Conservation (phyloP, 2,888 invertebrate genomes). For the Chymomyza fuscimana region DNA sequence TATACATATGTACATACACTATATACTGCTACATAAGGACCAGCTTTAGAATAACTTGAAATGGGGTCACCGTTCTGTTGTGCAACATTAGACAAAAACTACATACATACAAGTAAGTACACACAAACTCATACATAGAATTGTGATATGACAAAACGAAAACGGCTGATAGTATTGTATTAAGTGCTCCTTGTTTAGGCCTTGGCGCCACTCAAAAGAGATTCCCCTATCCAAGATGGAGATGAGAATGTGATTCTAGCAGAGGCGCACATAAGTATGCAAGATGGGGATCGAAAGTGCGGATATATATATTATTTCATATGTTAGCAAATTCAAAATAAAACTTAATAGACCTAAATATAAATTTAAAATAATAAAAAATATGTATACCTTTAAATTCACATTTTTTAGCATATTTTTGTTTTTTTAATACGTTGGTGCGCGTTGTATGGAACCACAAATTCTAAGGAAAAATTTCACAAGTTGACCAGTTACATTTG, state of each 20-base stretch:
- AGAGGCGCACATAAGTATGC: too few relatives aligned
- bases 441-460: too few relatives aligned
- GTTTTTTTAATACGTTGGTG: too few relatives aligned
- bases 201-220: slow-evolving; percentile 58
- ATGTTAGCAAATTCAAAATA: too few relatives aligned
- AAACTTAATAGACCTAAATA: too few relatives aligned
- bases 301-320: too few relatives aligned
- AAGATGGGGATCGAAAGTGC: too few relatives aligned
- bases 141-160: slow-evolving; percentile 1
- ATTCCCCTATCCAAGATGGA: neutral
- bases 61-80: neutral
- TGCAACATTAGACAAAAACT: neutral
- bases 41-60: neutral
- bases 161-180: slow-evolving; percentile 42
- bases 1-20: slow-evolving; percentile 3
- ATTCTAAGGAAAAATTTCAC: too few relatives aligned
- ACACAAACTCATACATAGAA: neutral
- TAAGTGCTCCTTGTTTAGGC: slow-evolving; percentile 37
- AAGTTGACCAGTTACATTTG: too few relatives aligned
- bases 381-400: too few relatives aligned
- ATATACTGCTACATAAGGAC: slow-evolving; percentile 1
- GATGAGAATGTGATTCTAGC: neutral
- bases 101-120: neutral
- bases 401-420: too few relatives aligned
- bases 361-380: too few relatives aligned